phyloP scores from a whole-genome alignment of 2,888 invertebrate genomes.

The Scaptomyza caliginosa region DNA sequence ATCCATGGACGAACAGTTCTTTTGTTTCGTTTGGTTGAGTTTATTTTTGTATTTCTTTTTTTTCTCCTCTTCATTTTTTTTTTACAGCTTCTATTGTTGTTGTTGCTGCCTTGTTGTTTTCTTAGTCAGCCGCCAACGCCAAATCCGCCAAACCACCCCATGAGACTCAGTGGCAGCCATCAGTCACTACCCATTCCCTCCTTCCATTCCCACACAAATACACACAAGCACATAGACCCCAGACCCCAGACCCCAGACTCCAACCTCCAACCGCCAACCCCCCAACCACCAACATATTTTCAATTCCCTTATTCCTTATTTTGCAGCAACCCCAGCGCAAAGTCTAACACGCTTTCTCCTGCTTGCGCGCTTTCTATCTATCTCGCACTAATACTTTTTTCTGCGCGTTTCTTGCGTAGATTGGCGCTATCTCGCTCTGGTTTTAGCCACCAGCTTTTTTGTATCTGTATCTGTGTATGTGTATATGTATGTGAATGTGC shows the following conservation, averaged over 20 bases:
- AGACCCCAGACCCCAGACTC: no score
- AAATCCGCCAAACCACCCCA: slow-evolving; percentile 75
- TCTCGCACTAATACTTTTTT: slow-evolving; percentile 7
- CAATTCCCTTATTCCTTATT: background rate
- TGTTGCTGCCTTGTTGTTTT: slow-evolving; percentile 69
- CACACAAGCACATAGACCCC: no score
- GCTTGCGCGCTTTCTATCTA: slow-evolving; percentile 13
- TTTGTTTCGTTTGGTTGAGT: slow-evolving; percentile 66
- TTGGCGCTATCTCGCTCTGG: slow-evolving; percentile 61
- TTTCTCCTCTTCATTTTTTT: no score
- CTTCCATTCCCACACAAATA: background rate
- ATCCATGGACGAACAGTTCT: slow-evolving; percentile 57
- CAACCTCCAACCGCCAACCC: slow-evolving; percentile 1
- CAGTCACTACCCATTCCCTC: background rate
- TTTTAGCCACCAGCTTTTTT: slow-evolving; percentile 50
- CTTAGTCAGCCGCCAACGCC: slow-evolving; percentile 75
- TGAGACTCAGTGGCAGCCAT: slow-evolving; percentile 50
- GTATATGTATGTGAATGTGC: no score
- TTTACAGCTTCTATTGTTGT: slow-evolving; percentile 24
- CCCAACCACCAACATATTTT: background rate
- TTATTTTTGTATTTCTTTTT: no score
- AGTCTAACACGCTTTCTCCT: slow-evolving; percentile 20
- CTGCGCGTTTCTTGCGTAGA: slow-evolving; percentile 35
- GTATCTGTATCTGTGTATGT: no score
- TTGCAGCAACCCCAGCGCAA: slow-evolving; percentile 40